phyloP scores from a whole-genome alignment of 2,888 invertebrate species.

The Clostera curtula region DNA sequence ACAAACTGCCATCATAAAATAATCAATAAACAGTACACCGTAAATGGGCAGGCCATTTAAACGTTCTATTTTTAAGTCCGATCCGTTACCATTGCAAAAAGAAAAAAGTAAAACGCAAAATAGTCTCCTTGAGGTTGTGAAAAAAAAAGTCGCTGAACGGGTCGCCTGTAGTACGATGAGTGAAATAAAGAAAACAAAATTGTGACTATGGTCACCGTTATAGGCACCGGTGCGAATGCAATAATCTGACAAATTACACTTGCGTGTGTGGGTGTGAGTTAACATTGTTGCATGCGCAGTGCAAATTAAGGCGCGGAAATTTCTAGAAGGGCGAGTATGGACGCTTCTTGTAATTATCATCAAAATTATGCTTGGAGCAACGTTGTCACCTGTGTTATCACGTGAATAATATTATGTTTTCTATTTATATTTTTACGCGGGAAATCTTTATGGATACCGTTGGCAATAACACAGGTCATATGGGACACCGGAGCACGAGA shows the following conservation, averaged over 20 bases:
- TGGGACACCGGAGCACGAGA: too few relatives aligned
- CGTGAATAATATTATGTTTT: too few relatives aligned
- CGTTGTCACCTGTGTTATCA: too few relatives aligned
- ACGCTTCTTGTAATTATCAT: too few relatives aligned
- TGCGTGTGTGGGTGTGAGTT: not conserved
- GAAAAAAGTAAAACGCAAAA: constrained; percentile 17
- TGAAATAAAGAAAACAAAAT: constrained; percentile 41
- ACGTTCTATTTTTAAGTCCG: constrained; percentile 19
- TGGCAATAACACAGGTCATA: too few relatives aligned
- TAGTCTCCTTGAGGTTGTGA: constrained; percentile 21
- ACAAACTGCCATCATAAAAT: constrained; percentile 12
- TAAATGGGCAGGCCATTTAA: constrained; percentile 10
- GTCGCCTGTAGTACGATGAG: constrained; percentile 35
- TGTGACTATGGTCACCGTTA: constrained; percentile 43
- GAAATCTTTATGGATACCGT: too few relatives aligned
- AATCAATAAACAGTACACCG: constrained; percentile 11
- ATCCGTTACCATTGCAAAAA: constrained; percentile 22
- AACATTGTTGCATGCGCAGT: too few relatives aligned
- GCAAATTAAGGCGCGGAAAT: too few relatives aligned
- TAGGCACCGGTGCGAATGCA: constrained; percentile 24
- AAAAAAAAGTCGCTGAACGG: constrained; percentile 27
- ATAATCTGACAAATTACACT: constrained; percentile 39
- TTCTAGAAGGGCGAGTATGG: too few relatives aligned
- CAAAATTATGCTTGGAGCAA: too few relatives aligned
- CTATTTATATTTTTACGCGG: too few relatives aligned